phyloP scores from a whole-genome alignment of 2,888 invertebrate species.

The Conomelus anceps region DNA sequence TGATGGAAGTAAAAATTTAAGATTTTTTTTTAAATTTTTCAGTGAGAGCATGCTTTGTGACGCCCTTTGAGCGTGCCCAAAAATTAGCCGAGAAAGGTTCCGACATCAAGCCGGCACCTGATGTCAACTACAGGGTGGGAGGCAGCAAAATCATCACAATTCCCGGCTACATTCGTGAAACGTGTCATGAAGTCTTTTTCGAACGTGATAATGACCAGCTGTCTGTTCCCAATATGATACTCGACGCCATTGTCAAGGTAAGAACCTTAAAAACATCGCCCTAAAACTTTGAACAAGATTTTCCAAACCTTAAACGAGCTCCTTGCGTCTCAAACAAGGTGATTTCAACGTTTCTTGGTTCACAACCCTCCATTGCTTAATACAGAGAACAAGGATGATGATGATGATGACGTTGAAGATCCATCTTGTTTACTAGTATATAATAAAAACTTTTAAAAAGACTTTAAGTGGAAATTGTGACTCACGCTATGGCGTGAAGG shows the following conservation, averaged over 20 bases:
- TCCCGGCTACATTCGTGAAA: constrained; percentile 67
- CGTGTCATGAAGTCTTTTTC: constrained; percentile 78
- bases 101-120: constrained; percentile 42
- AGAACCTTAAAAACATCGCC: no score
- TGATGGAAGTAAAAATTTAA: not conserved
- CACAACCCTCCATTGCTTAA: no score
- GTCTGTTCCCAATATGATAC: constrained; percentile 74
- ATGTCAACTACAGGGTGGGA: constrained; percentile 59
- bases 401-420: no score
- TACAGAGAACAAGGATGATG: no score
- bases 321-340: no score
- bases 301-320: not conserved
- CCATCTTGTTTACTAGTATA: no score
- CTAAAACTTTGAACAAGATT: not conserved
- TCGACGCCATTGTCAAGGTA: constrained; percentile 70
- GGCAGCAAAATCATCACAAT: constrained; percentile 55
- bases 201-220: constrained; percentile 74
- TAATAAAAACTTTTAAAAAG: no score
- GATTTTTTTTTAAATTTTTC: constrained; percentile 33
- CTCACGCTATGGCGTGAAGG: no score
- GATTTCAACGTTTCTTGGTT: no score
- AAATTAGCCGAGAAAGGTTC: constrained; percentile 47
- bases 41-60: constrained; percentile 85
- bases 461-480: no score
- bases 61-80: constrained; percentile 60